Evolutionary conservation across 2,113 vertebrate species (phyloP), one percentile per base, ranked within the genome.

Genomic region (Marmota monax): DNA sequence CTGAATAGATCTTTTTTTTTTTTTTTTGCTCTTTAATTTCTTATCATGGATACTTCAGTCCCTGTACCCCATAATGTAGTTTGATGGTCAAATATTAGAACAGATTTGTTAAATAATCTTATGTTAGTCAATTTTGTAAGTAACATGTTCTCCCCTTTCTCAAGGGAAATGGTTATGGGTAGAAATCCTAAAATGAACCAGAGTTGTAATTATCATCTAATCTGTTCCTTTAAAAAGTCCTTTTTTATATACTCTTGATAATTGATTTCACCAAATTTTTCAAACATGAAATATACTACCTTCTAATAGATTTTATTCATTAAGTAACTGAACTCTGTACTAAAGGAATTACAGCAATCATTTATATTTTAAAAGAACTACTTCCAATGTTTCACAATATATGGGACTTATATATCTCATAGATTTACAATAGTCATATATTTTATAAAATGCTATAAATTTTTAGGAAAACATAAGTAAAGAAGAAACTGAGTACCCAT

Each of bases 41-140:
- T 92, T 79, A 25, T 96, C 42, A 89, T 58, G 17, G 11, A 67
- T 79, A 65, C 51, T 91, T 67, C 37, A 92, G 67, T 13, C 20
- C 3, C 67, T 34, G 34, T 39, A 8, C 51, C 25, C 56, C n/a
- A 90, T 77, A 84, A 85, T 85, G 5, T 48, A 51, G 65, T 89
- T 73, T 67, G 4, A 34, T 69, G 37, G 39, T 45, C 63, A 88
- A 72, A 87, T 80, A 56, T 85, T 89, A 27, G 42, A 89, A 53
- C 25, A 80, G 17, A 80, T 39, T 87, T 90, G 10, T 77, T 96
- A 79, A 92, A 89, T 88, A 61, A 97, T 76, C 20, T 93, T 65
- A 89, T n/a, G 9, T 91, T 25, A 95, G 29, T 22, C 4, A 94
- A 4, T 96, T 95, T 88, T 95, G 20, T 91, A 88, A 96, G 61